Base-by-base conservation (phyloP, 2,888 invertebrate species). In the Drosophila rubida region DNA sequence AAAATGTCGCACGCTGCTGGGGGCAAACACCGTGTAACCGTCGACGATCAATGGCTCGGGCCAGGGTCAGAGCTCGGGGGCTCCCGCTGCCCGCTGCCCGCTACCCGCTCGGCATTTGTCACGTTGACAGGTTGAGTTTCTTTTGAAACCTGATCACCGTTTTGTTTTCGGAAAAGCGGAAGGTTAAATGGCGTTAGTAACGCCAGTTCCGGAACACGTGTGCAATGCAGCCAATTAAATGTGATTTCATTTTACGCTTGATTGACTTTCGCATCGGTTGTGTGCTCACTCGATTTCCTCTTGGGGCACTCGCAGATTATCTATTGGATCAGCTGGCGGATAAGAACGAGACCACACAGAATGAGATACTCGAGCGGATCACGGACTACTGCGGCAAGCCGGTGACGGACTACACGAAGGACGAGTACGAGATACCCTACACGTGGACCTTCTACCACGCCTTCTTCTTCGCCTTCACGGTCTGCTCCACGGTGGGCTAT, bases 391-490 rank as follows among this genome's bases (percentile, higher is more conserved):
- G 96, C 87, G 96, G 95, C 25, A 96, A 95, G 81, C 94, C 95
- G 0, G 94, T 96, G 83, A 94, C 93, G 79, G 94, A 94, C 87
- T 94, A 94, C 84, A 94, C 94, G 1, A 93, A 94, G 0, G 94
- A 93, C 67, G 94, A 94, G 54, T 93, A 92, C 7, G 94, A 95
- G 32, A 92, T 93, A 6, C 94, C 94, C 0, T 93, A 93, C 64
- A 94, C 94, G 88, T 98, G 97, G 97, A 96, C 96, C 87, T 97
- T 96, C 91, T 97, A 97, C 91, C 97, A 97, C 92, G 95, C 97
- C 0, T 95, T 97, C 89, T 97, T 97, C 92, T 97, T 97, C 91
- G 96, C 97, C 4, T 96, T 97, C 83, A 97, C 97, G 13, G 97
- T 97, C 51, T 96, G 97, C 89, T 97, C 97, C 89, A 98, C 97